Base-by-base conservation (phyloP, 30 jellyfish, hydroid and myxozoan genomes). In the Aurelia aurita complex sp. Pacific region DNA sequence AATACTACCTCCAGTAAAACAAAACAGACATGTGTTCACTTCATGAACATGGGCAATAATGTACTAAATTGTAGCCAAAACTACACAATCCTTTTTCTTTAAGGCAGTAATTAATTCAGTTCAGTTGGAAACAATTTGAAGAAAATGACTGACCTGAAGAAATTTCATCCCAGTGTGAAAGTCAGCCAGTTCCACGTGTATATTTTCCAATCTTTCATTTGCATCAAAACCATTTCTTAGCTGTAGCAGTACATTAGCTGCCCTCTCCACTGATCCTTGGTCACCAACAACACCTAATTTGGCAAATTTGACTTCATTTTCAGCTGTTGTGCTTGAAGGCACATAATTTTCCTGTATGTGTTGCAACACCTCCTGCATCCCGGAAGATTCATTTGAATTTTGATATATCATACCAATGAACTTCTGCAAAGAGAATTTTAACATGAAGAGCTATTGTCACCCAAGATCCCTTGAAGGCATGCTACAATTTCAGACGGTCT, bases 161-260 rank as follows among this genome's bases (percentile, higher is more conserved):
- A 70, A 32, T 40, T 70, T 70, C 80, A 70, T 70, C 17, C 80
- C 80, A 32, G 73, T 19, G 74, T 74, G 85, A 74, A 74, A 74
- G 74, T 74, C 85, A 74, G 85, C 73, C 2, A 74, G 7, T 53
- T 74, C 73, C n/a, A 74, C 23, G 34, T 71, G 82, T 50, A 71
- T 38, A 17, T 50, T 50, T 17, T 71, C 82, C 18, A 71, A 29
- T 50, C 82, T 33, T 19, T 71, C 82, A 71, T 50, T 71, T 1
- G 82, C 29, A 40, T 71, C 67, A 71, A 71, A 71, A n/a, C 82
- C 82, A 9, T 71, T 71, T 40, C 43, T 12, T 17, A 71, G 29
- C 67, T 71, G 82, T 13, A 71, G 64, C 15, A 36, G 64, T 50
- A 50, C 82, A 71, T 71, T 71, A 50, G 67, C 69, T 11, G 82